Conservation (phyloP, 2,797 vertebrate species). For the Anolis apletophallus region DNA sequence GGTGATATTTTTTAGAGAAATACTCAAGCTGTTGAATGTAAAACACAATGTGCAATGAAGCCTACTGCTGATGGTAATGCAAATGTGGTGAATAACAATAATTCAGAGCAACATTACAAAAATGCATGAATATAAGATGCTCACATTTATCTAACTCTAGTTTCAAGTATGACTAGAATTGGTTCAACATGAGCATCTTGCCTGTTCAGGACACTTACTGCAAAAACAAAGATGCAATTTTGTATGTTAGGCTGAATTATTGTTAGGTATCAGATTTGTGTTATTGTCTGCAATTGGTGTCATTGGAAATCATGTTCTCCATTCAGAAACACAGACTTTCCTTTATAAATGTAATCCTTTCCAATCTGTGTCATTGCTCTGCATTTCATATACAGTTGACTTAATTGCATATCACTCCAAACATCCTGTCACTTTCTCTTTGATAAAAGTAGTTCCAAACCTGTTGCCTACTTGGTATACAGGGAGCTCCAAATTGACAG, state of each 20-base stretch:
- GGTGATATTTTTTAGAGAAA: background rate
- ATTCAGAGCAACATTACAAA: background rate
- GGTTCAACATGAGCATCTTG: background rate
- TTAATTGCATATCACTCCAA: background rate
- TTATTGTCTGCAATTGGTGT: background rate
- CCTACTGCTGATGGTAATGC: background rate
- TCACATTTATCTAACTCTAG: background rate
- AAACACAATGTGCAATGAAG: background rate
- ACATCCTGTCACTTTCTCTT: too few species aligned
- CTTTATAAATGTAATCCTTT: background rate
- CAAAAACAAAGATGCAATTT: background rate
- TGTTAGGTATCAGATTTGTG: background rate
- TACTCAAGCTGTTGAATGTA: background rate
- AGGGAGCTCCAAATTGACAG: background rate
- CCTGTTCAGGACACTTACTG: background rate
- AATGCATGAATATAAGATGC: background rate
- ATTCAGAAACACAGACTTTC: background rate
- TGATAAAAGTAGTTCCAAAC: background rate
- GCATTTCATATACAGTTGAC: background rate
- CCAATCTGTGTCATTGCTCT: background rate
- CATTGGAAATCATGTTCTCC: background rate
- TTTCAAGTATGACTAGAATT: background rate
- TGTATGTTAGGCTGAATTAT: background rate
- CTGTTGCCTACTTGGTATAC: background rate
- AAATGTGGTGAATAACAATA: background rate